phyloP scores from a whole-genome alignment of 2,888 invertebrate genomes.

The Melieria crassipennis region DNA sequence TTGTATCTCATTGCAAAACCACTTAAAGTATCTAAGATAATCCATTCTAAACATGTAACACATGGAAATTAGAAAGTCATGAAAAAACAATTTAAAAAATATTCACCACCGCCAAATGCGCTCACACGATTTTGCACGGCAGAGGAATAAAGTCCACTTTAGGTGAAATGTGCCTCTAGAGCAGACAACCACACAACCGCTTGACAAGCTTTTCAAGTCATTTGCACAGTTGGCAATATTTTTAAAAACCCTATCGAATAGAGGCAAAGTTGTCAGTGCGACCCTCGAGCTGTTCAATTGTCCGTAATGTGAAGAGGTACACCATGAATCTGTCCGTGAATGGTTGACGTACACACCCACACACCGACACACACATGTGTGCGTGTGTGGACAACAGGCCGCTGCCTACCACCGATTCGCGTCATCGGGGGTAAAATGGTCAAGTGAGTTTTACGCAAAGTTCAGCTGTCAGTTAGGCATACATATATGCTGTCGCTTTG shows the following conservation, averaged over 20 bases:
- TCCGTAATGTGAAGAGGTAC: not conserved
- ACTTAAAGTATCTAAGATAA: no score
- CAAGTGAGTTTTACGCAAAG: not conserved
- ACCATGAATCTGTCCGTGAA: no score
- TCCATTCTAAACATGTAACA: no score
- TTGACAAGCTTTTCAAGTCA: constrained; percentile 30
- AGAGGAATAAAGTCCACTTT: no score
- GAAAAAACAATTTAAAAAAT: no score
- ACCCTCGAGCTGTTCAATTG: constrained; percentile 22
- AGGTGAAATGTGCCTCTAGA: constrained; percentile 2
- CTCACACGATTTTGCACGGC: no score
- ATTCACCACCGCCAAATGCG: no score
- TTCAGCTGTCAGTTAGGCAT: not conserved
- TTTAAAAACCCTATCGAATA: not conserved
- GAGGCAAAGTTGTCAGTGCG: not conserved
- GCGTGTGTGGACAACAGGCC: not conserved
- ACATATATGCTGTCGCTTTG: not conserved
- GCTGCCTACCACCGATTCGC: no score
- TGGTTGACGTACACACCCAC: not conserved
- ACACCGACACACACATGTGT: not conserved
- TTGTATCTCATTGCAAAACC: no score
- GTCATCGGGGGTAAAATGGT: not conserved
- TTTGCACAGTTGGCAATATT: constrained; percentile 25
- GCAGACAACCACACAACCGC: constrained; percentile 7
- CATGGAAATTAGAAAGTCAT: no score